These are phyloP conservation scores for Rhabdornis inornatus DNA, from an alignment of 2,113 vertebrate genomes.

Conservation along the genomic window DNA sequence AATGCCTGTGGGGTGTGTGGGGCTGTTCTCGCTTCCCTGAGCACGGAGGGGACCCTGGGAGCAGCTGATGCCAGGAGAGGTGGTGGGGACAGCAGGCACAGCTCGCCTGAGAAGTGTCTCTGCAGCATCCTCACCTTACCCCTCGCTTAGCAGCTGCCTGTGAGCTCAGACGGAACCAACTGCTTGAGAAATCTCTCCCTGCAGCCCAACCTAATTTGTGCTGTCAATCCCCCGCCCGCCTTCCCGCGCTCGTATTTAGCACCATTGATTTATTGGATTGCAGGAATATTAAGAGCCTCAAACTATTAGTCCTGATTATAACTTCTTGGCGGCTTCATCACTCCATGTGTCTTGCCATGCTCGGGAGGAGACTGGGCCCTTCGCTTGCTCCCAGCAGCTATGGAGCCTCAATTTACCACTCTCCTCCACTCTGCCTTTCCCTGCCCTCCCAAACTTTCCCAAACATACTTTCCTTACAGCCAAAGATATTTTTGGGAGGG, in stretches of 20 bases:
- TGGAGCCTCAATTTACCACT: not conserved
- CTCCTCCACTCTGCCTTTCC: not conserved
- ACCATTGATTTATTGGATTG: constrained; percentile 32
- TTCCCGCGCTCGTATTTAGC: constrained; percentile 23
- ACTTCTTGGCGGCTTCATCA: constrained; percentile 5
- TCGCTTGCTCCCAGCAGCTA: not conserved
- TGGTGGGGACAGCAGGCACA: not conserved
- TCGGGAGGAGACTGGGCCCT: not conserved
- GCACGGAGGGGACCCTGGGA: not conserved
- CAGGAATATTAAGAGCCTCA: constrained; percentile 49
- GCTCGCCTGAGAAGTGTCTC: not conserved
- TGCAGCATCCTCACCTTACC: not conserved
- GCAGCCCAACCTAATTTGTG: constrained; percentile 17
- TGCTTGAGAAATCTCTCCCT: not conserved
- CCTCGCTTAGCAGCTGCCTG: not conserved
- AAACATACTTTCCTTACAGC: accelerated
- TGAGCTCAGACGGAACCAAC: constrained; percentile 12
- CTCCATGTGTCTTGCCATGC: not conserved
- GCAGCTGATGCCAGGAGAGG: not conserved
- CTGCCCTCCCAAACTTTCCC: not conserved
- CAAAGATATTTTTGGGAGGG: not conserved
- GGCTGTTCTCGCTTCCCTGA: not conserved
- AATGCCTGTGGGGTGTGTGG: not conserved
- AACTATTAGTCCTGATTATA: constrained; percentile 52
- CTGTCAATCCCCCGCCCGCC: not conserved